These are phyloP conservation scores for Psix sp. DNA, from an alignment of 1,140 invertebrate genomes.

Conservation along the genomic window DNA sequence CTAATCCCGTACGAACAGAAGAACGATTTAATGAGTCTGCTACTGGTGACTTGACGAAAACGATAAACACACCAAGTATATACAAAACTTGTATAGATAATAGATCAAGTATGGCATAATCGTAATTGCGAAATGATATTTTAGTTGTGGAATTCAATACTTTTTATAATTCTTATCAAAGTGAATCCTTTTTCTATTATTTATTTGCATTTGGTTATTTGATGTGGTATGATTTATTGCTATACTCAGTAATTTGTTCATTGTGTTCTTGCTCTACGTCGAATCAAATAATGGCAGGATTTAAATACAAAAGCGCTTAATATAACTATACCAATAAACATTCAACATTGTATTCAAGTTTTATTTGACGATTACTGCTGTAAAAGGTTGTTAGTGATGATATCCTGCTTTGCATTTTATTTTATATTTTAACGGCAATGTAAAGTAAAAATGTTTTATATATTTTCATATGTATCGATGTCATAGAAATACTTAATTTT, in stretches of 20 bases:
- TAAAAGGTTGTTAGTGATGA: slow-evolving; percentile 11
- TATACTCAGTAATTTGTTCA: slow-evolving; percentile 30
- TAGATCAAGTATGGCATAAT: slow-evolving; percentile 47
- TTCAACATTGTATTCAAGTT: slow-evolving; percentile 13
- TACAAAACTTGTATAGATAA: slow-evolving; percentile 61
- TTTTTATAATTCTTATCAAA: slow-evolving; percentile 1
- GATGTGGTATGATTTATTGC: slow-evolving; percentile 40
- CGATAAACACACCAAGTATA: slow-evolving; percentile 60
- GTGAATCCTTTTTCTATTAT: slow-evolving; percentile 38
- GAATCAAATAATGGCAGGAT: slow-evolving; percentile 35
- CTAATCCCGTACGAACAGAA: slow-evolving; percentile 64
- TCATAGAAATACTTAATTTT: too few relatives aligned
- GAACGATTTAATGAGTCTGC: slow-evolving; percentile 55
- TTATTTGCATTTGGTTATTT: slow-evolving; percentile 33
- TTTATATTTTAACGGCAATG: too few relatives aligned
- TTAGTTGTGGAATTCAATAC: slow-evolving; percentile 25
- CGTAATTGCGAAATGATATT: slow-evolving; percentile 47
- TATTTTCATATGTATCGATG: too few relatives aligned
- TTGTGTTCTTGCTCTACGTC: slow-evolving; percentile 16
- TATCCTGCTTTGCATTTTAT: slow-evolving; percentile 10
- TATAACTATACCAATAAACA: slow-evolving; percentile 39
- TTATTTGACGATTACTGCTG: slow-evolving; percentile 17
- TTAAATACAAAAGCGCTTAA: slow-evolving; percentile 39
- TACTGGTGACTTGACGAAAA: slow-evolving; percentile 53
- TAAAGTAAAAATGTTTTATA: too few relatives aligned